Evolutionary conservation across 2,888 invertebrate genomes (phyloP).

Genomic region (Agriotes lineatus): DNA sequence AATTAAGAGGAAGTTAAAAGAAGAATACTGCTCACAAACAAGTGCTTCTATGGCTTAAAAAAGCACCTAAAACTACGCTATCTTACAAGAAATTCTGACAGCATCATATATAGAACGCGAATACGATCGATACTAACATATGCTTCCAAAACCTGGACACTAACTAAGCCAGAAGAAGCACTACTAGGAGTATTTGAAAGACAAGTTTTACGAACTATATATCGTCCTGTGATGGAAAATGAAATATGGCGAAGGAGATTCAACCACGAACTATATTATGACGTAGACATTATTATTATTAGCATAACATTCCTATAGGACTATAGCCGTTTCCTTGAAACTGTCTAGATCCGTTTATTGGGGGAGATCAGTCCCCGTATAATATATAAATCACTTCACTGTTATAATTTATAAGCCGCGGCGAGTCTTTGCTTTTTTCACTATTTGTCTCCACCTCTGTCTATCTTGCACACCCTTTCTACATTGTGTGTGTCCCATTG

Average conservation of each 20-base stretch:
- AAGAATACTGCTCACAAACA: neutral
- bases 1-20: neutral
- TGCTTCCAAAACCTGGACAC: neutral
- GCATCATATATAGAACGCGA: neutral
- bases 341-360: too few species aligned
- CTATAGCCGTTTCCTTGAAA: too few species aligned
- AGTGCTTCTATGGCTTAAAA: neutral
- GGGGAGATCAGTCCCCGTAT: too few species aligned
- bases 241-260: neutral
- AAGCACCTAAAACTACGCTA: neutral
- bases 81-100: neutral
- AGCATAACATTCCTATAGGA: too few species aligned
- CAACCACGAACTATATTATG: too few species aligned
- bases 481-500: too few species aligned
- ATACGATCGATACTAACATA: neutral
- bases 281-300: too few species aligned
- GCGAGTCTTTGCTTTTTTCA: too few species aligned
- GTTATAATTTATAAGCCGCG: too few species aligned
- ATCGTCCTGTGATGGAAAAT: neutral
- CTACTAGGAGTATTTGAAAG: neutral
- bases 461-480: too few species aligned
- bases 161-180: neutral
- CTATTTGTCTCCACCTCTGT: too few species aligned
- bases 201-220: neutral
- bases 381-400: too few species aligned